Evolutionary conservation across 2,888 invertebrate species (phyloP), one percentile per base, ranked within the genome.

Genomic region (Mamestra brassicae): DNA sequence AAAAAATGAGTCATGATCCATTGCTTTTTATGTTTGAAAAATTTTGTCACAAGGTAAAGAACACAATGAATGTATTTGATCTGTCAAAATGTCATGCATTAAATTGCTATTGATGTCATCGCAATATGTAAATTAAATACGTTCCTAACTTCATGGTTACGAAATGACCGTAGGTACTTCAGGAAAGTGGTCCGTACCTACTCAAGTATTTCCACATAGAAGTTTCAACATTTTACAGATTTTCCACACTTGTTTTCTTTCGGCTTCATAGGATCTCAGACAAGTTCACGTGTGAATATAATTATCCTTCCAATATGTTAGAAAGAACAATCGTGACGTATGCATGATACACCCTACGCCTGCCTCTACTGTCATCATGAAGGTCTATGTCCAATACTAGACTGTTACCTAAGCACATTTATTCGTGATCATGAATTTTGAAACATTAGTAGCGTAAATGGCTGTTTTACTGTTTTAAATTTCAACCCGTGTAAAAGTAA

Each of bases 401-500:
- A 26, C 3, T 7, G 5, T 34, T 36, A 36, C 38, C 7, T 17
- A 38, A 45, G 6, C 15, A 34, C 42, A 26, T 26, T 26, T 26
- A 26, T 26, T 26, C 26, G 13, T 38, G n/a, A 52, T 75, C 45
- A 57, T 58, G 62, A 69, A 70, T 78, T 77, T 70, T 64, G 26
- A 67, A 78, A 64, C 69, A 70, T 65, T 61, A 45, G 70, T 26
- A 74, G 34, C 4, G 64, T 66, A 80, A 80, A 78, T 74, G 38
- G 71, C 79, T 88, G 88, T 85, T 89, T 89, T 85, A 85, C 88
- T 89, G 89, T 91, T 92, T 92, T 92, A 90, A 92, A 94, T 94
- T 94, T 92, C 92, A 88, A 89, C 90, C 89, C 88, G 87, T 92
- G 89, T 89, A 90, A 92, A 92, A 92, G 91, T 91, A 93, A 93